Base-by-base conservation (phyloP, 1,140 invertebrate genomes). In the Drosophila sp. region DNA sequence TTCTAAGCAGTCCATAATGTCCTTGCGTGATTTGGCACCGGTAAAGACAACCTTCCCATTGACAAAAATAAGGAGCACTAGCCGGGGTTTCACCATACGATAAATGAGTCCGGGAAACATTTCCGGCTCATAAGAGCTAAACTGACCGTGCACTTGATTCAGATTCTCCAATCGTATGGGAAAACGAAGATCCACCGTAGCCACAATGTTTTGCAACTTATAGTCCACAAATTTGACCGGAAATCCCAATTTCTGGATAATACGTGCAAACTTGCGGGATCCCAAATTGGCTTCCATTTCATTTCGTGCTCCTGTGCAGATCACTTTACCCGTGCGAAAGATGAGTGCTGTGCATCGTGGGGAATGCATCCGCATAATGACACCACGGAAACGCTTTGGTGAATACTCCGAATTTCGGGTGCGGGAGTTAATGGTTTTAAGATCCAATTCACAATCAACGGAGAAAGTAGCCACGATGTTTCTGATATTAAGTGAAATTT, bases 321-420 rank as follows among this genome's bases (percentile, higher is more conserved):
- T 98, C 92, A 99, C 96, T 94, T 99, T 99, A 0, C 99, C 99
- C 7, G 98, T 99, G 72, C 96, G 96, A 91, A 99, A 99, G 50
- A 99, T 99, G 1, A 99, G 93, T 9, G 99, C 99, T 6, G 99
- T 99, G 14, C 98, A 97, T 90, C 98, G 93, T 0, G 99, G 99
- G 78, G 98, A 97, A 77, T 98, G 93, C 90, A 99, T 98, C 89
- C 98, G 94, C 98, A 99, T 99, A 11, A 99, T 97, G 3, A 99
- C 96, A 34, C 99, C 99, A 91, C 98, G 97, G 94, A 99, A 99
- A 89, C 99, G 95, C 53, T 97, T 96, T 27, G 99, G 99, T 93
- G 99, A 99, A 82, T 99, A 99, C 92, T 99, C 99, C 0, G 99
- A 99, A 94, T 99, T 99, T 90, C 99, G 94, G 7, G 99, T 99